Base-by-base conservation (phyloP, 2,888 invertebrate genomes). In the Ophion obscuratus region DNA sequence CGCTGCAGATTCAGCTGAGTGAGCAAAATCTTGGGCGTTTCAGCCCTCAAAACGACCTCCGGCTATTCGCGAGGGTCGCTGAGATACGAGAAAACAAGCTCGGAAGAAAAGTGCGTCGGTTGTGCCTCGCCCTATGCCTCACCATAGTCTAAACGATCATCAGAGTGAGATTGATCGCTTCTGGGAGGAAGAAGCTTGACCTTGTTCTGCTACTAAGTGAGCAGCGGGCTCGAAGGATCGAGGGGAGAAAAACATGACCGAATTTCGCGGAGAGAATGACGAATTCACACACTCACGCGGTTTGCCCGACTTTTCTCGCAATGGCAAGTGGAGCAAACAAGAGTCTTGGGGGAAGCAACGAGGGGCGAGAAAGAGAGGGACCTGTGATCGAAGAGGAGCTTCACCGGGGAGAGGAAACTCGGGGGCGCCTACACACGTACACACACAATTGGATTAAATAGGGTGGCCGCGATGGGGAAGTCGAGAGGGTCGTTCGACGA, bases 391-490 rank as follows among this genome's bases (percentile, higher is more conserved):
- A n/a, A 66, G 73, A 53, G 66, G 74, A 74, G 67, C 53, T 53
- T 66, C 71, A 14, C 10, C 70, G 27, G 68, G 71, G 20, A 81
- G 20, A 81, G 74, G 36, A 67, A 61, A 31, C 36, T 59, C 27
- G 47, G 53, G 61, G 64, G 31, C 24, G 31, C 62, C 74, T 67
- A 78, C 17, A 24, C 31, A 31, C 31, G 31, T 31, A 31, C 31
- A 31, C 31, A 31, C 61, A 77, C 80, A 86, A 86, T 86, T 83
- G 86, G 86, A 86, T 86, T 86, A 84, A 59, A 59, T n/a, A 64
- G 36, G 81, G 77, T 61, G 73, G 77, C 17, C 36, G 40, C 6
- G 66, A 83, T 57, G 57, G 79, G 36, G 59, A 68, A 68, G 61
- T 20, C 44, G 44, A 83, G 71, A 81, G 85, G 78, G 77, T 64